Conservation (phyloP, 2,888 invertebrate genomes). For the Harpalus rufipes region DNA sequence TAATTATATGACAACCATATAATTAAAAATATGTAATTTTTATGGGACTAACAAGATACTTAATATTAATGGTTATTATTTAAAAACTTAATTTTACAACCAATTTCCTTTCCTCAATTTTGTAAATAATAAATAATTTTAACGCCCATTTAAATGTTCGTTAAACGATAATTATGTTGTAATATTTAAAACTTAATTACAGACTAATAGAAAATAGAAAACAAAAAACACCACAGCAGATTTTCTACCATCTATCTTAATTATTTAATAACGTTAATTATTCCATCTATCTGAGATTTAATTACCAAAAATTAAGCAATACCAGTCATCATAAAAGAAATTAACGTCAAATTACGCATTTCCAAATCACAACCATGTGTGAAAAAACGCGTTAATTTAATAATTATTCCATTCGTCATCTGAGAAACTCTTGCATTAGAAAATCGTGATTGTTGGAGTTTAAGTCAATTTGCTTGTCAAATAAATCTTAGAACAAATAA, state of each 20-base stretch:
- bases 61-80: neutral
- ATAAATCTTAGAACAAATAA: slow-evolving; percentile 31
- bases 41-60: neutral
- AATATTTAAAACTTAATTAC: slow-evolving; percentile 47
- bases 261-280: slow-evolving; percentile 52
- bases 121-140: slow-evolving; percentile 20
- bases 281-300: slow-evolving; percentile 29
- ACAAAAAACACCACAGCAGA: slow-evolving; percentile 3
- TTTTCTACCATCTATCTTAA: slow-evolving; percentile 43
- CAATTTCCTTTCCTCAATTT: slow-evolving; percentile 3
- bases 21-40: slow-evolving; percentile 21
- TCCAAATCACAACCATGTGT: slow-evolving; percentile 15
- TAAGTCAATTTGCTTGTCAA: slow-evolving; percentile 42
- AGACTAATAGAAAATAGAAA: slow-evolving; percentile 18
- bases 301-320: slow-evolving; percentile 46
- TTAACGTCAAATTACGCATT: slow-evolving; percentile 44
- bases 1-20: neutral
- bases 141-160: neutral
- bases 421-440: slow-evolving; percentile 28
- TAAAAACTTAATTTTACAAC: slow-evolving; percentile 26
- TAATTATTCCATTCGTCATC: slow-evolving; percentile 39
- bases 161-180: slow-evolving; percentile 31
- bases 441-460: slow-evolving; percentile 41
- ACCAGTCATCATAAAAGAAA: slow-evolving; percentile 36
- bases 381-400: slow-evolving; percentile 41